Evolutionary conservation across 2,113 vertebrate genomes (phyloP).

Genomic region (Empidonax traillii): DNA sequence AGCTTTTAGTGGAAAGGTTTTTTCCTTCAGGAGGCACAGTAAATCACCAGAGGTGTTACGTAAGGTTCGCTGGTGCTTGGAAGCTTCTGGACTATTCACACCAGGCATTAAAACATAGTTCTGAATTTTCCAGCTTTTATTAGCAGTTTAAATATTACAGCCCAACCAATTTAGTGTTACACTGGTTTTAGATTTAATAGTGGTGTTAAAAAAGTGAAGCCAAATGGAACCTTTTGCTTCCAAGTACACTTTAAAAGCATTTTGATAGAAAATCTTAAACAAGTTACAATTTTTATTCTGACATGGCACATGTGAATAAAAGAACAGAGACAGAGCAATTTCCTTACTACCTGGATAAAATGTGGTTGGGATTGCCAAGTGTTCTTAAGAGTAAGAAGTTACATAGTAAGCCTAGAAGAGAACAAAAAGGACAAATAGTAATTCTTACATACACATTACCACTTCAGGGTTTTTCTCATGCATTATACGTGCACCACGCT

Average conservation of each 20-base stretch:
- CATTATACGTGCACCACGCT: background rate
- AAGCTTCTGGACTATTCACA: background rate
- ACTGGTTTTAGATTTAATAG: background rate
- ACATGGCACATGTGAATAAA: background rate
- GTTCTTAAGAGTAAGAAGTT: background rate
- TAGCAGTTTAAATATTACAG: conserved; percentile 1
- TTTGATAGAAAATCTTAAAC: conserved; percentile 5
- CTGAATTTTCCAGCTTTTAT: conserved; percentile 17
- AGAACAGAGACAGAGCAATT: background rate
- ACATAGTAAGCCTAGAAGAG: background rate
- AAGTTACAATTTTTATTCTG: background rate
- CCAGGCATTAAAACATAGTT: background rate
- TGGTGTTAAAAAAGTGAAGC: background rate
- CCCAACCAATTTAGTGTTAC: background rate
- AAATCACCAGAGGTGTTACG: background rate
- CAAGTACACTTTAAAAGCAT: background rate
- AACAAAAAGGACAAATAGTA: background rate
- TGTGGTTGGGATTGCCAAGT: background rate
- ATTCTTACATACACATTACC: background rate
- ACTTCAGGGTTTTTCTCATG: background rate
- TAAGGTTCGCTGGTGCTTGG: background rate
- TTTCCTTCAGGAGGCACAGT: background rate
- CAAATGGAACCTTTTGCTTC: conserved; percentile 7
- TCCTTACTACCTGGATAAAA: background rate
- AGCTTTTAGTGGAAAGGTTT: background rate